These are phyloP conservation scores for Sphenodon punctatus DNA, from an alignment of 2,797 vertebrate species.

Conservation along the genomic window DNA sequence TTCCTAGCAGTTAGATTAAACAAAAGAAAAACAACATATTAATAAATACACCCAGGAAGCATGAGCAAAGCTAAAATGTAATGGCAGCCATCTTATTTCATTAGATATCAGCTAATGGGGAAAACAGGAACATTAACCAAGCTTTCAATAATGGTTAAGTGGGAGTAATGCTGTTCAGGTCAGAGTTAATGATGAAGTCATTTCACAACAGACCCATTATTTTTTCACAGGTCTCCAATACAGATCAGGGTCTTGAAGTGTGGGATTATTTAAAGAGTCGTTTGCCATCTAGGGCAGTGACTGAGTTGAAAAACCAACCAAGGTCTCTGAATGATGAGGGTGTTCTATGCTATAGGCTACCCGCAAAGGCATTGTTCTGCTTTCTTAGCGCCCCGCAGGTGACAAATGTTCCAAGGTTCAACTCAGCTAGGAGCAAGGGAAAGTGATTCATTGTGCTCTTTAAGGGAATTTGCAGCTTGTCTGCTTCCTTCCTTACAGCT, in stretches of 20 bases:
- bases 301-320: neutral
- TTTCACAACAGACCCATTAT: neutral
- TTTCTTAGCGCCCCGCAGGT: neutral
- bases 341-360: neutral
- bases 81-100: neutral
- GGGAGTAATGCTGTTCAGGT: neutral
- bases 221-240: neutral
- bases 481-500: neutral
- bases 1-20: no score
- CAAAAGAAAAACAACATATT: no score
- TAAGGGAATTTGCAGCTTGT: neutral
- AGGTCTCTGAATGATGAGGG: neutral
- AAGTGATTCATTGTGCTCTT: neutral
- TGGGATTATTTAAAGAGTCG: neutral
- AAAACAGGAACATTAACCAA: slow-evolving; percentile 6
- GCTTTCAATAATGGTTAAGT: neutral
- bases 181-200: slow-evolving; percentile 6
- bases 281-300: neutral
- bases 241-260: neutral
- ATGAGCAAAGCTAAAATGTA: neutral
- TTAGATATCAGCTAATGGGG: neutral
- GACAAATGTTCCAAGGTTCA: neutral
- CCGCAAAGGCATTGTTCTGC: neutral
- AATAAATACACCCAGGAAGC: neutral
- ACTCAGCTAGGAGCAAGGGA: neutral